Evolutionary conservation across 2,113 vertebrate genomes (phyloP).

Genomic region (Gallinago media): DNA sequence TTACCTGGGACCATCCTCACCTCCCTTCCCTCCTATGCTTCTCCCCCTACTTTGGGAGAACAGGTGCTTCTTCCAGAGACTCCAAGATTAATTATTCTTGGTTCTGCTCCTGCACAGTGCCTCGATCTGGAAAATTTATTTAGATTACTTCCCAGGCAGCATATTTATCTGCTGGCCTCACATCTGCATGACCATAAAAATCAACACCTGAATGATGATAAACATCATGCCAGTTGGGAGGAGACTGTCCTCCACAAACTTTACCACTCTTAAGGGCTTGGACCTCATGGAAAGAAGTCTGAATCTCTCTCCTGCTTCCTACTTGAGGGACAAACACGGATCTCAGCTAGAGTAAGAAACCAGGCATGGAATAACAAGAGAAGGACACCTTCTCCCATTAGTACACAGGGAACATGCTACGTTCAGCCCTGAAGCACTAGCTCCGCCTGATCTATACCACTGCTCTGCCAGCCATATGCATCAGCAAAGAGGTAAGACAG

Average conservation of each 20-base stretch:
- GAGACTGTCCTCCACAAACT: neutral
- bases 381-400: neutral
- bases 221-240: neutral
- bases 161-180: conserved; percentile 6
- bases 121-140: conserved; percentile 32
- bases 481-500: neutral
- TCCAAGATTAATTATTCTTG: conserved; percentile 12
- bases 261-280: neutral
- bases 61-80: neutral
- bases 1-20: neutral
- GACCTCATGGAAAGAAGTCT: neutral
- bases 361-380: neutral
- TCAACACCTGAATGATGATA: neutral
- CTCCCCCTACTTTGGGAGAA: neutral
- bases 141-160: conserved; percentile 6
- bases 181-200: neutral
- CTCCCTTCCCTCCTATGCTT: neutral
- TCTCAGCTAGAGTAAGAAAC: neutral
- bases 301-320: neutral
- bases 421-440: neutral
- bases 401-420: neutral
- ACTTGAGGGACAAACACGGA: neutral
- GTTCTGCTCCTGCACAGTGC: neutral
- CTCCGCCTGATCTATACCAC: neutral
- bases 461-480: neutral